Evolutionary conservation across 2,888 invertebrate species (phyloP), one percentile per base, ranked within the genome.

Genomic region (Oxycera nigricornis): DNA sequence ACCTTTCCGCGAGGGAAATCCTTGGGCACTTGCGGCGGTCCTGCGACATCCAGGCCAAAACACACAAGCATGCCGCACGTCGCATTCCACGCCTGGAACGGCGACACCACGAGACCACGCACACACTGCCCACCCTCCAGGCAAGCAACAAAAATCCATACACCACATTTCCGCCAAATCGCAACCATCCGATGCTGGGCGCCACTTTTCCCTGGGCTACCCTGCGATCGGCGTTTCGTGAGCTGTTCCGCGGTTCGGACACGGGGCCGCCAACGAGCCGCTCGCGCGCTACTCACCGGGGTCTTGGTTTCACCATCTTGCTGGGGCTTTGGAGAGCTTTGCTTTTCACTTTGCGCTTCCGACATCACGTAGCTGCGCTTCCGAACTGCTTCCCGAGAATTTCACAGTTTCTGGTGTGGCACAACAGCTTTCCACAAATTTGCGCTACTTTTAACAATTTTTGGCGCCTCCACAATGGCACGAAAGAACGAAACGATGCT

Each of bases 291-390:
- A 72, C 72, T 72, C 72, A 72, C 72, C 72, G 72, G 72, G 59
- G 72, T 72, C 41, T 72, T 57, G 28, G n/a, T 72, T 28, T 72
- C 72, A 39, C 30, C 72, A 61, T 72, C 72, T 70, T 70, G 70
- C 39, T 41, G 72, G n/a, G 39, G 68, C 46, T 39, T 46, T 30
- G 72, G 72, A 20, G 65, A 30, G 30, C 30, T 65, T 41, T 65
- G 65, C 24, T 65, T 65, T 46, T 72, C 72, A 61, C 61, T 72
- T 59, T 72, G 72, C 72, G 59, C 41, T 59, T 72, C 72, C 72
- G 72, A 72, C 72, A 72, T 72, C 26, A 57, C 46, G 35, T 57
- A 46, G 70, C 28, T 68, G 11, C 55, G 20, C 70, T 55, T 11
- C 30, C 70, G 31, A 39, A 24, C 26, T 46, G 11, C 14, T 67